A percentile compares a stretch with the other conserved stretches of the same genome.
Conservation (phyloP, 1,140 invertebrate genomes). For the Pachyrhynchus sulphureomaculatus region DNA sequence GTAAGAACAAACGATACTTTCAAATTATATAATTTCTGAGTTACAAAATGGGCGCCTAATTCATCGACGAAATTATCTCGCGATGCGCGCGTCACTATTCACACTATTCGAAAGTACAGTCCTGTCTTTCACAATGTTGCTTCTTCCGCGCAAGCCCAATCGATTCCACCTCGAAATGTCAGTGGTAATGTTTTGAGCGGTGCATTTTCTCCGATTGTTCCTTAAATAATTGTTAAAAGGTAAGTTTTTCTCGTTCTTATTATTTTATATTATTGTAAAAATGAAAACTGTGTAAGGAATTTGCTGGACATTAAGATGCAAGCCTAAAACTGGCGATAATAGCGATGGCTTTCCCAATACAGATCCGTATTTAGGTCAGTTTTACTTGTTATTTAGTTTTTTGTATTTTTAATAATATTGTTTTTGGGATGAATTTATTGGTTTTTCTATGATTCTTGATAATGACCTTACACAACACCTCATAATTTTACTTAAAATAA, state of each 20-base stretch:
- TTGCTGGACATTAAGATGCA: not conserved
- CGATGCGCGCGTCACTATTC: too few species aligned
- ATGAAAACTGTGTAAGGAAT: not conserved
- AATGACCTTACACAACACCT: too few species aligned
- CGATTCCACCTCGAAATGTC: constrained; percentile 1
- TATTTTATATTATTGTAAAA: not conserved
- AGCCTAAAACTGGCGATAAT: not conserved
- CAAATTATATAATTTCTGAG: too few species aligned
- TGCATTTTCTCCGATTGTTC: not conserved
- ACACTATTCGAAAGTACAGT: not conserved
- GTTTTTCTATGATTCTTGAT: too few species aligned
- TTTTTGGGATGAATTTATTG: too few species aligned
- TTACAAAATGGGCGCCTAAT: too few species aligned
- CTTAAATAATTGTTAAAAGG: constrained; percentile 6
- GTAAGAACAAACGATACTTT: too few species aligned
- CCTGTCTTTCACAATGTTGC: not conserved
- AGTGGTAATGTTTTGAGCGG: constrained; percentile 10
- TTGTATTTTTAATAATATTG: too few species aligned
- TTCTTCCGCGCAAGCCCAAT: not conserved
- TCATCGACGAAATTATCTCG: too few species aligned
- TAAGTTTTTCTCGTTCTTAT: not conserved
- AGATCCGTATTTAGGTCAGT: not conserved
- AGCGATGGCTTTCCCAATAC: not conserved
- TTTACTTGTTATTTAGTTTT: too few species aligned
- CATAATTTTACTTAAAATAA: too few species aligned